phyloP scores from a whole-genome alignment of 1,140 invertebrate genomes.

The Nylanderia fulva region DNA sequence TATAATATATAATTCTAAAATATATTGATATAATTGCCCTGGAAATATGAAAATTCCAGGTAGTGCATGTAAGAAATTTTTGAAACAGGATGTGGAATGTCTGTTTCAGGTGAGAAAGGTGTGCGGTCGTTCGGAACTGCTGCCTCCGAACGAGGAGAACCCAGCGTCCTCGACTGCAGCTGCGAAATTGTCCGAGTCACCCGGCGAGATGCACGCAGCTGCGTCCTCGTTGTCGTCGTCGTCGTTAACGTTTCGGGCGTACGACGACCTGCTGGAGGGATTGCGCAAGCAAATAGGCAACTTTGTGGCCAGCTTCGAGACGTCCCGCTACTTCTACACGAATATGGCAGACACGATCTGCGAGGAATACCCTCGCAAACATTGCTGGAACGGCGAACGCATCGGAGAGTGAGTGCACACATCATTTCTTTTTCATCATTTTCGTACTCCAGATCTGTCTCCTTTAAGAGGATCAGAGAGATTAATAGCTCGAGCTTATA shows the following conservation, averaged over 20 bases:
- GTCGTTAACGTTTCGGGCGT: constrained; percentile 47
- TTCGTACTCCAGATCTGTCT: not conserved
- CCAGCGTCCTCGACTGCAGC: constrained; percentile 43
- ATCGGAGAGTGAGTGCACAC: constrained; percentile 90
- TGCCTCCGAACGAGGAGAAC: constrained; percentile 53
- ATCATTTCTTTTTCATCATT: not conserved
- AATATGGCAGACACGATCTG: constrained; percentile 90
- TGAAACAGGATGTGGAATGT: not conserved
- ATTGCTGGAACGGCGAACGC: constrained; percentile 91
- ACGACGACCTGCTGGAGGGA: constrained; percentile 71
- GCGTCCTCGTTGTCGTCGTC: constrained; percentile 37
- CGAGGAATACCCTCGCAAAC: constrained; percentile 84
- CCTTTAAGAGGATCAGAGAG: not conserved
- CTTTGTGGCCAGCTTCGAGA: constrained; percentile 88
- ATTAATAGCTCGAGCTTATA: no score
- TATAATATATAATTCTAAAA: no score
- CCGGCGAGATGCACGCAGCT: constrained; percentile 64
- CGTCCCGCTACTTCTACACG: constrained; percentile 90
- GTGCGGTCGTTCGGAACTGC: constrained; percentile 80
- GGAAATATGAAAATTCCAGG: not conserved
- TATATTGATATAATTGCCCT: not conserved
- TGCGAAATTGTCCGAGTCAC: constrained; percentile 58
- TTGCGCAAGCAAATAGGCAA: constrained; percentile 87
- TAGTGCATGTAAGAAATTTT: not conserved
- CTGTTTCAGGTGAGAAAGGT: constrained; percentile 79